Base-by-base conservation (phyloP, 1,140 invertebrate species). In the Magallana ariakensis region DNA sequence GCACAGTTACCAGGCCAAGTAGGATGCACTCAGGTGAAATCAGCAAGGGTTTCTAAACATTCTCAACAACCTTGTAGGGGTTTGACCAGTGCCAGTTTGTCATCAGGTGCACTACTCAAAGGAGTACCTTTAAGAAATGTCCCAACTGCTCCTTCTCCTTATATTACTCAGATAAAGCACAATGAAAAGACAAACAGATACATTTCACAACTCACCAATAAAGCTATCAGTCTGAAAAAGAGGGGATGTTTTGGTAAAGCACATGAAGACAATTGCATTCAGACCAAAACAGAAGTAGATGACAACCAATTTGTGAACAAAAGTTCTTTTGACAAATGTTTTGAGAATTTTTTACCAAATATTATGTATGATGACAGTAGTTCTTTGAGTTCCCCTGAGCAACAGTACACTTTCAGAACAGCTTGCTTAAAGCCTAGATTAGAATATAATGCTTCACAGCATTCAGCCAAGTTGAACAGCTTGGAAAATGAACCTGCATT, bases 91-190 rank as follows among this genome's bases (percentile, higher is more conserved):
- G 9, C 0, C 11, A 26, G 2, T 10, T 11, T 75, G 22, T 46
- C 33, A 5, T 46, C 33, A 46, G 22, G 11, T 13, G 33, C 66
- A 11, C 13, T 26, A 26, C 13, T 13, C 4, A 33, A 13, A 75
- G 66, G 66, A 75, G 8, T 75, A 33, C 33, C 66, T 75, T 33
- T 75, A 26, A 75, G 66, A 26, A 75, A 75, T 22, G 22, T 26
- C 33, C 66, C 66, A 2, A 75, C 13, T 75, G 66, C 66, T 33
- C 66, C 66, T 46, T 19, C 66, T 26, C 66, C 66, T 26, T 75
- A 75, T 26, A 75, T 75, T 26, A 33, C 66, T 75, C 66, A 75
- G 22, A 9, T 75, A 13, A 75, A 75, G 66, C 66, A 75, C 66
- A 75, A 75, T 75, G 66, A 75, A 75, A 19, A 26, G 22, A 75